A percentile compares a stretch with the other conserved stretches of the same genome.
Conservation (phyloP, 2,113 vertebrate species). For the Phrynocephalus versicolor region DNA sequence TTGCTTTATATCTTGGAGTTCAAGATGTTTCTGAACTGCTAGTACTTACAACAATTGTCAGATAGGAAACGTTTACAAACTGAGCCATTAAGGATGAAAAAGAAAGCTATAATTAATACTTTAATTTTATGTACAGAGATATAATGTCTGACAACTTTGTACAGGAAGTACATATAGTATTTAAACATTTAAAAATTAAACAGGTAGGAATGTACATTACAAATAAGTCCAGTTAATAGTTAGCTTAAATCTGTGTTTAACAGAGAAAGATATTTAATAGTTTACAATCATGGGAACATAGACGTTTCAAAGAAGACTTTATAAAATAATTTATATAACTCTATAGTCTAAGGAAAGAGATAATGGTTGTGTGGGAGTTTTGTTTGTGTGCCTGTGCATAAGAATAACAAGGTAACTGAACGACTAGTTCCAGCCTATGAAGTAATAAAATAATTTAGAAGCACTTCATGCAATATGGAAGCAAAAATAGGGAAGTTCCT, state of each 20-base stretch:
- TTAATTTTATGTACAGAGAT: constrained; percentile 85
- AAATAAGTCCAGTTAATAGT: constrained; percentile 78
- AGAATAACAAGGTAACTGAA: constrained; percentile 63
- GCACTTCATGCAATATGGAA: constrained; percentile 87
- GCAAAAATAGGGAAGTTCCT: constrained; percentile 68
- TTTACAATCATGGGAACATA: constrained; percentile 87
- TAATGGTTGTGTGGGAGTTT: constrained; percentile 64
- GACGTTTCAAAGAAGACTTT: constrained; percentile 84
- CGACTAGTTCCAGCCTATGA: constrained; percentile 69
- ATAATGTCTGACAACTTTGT: constrained; percentile 90
- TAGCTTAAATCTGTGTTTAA: constrained; percentile 80
- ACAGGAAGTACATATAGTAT: constrained; percentile 90
- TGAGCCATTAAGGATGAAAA: constrained; percentile 42
- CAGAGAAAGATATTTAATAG: constrained; percentile 79
- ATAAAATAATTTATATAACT: constrained; percentile 98
- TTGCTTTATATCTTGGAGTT: background rate
- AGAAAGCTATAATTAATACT: constrained; percentile 74
- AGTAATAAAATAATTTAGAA: constrained; percentile 84
- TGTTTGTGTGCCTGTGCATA: constrained; percentile 49
- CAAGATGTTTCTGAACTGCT: background rate
- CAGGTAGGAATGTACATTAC: constrained; percentile 91
- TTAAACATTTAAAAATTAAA: constrained; percentile 83
- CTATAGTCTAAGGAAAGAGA: constrained; percentile 72
- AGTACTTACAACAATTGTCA: background rate
- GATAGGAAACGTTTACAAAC: background rate